Conservation (phyloP, 1,140 invertebrate species). For the Battus philenor region DNA sequence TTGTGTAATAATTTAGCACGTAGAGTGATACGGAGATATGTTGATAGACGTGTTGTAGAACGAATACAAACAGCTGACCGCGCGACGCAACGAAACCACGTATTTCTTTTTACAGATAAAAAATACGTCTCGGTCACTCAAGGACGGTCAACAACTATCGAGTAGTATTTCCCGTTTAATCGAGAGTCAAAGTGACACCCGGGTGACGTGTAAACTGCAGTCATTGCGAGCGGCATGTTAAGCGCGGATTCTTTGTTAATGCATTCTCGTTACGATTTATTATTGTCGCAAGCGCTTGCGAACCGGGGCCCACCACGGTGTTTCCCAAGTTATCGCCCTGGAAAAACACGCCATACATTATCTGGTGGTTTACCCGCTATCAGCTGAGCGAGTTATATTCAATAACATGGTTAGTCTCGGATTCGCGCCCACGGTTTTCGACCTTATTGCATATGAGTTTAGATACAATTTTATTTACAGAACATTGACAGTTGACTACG, state of each 20-base stretch:
- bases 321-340: slow-evolving; percentile 58
- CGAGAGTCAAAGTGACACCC: slow-evolving; percentile 38
- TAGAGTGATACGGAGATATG: slow-evolving; percentile 32
- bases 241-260: slow-evolving; percentile 19
- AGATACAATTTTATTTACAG: slow-evolving; percentile 15
- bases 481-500: slow-evolving; percentile 23
- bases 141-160: slow-evolving; percentile 56
- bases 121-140: slow-evolving; percentile 64
- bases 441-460: slow-evolving; percentile 19
- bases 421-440: slow-evolving; percentile 30
- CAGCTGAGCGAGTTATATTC: slow-evolving; percentile 47
- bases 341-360: slow-evolving; percentile 67
- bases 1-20: slow-evolving; percentile 17
- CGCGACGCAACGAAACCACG: slow-evolving; percentile 36
- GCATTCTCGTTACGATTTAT: slow-evolving; percentile 12
- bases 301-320: slow-evolving; percentile 35
- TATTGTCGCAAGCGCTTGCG: slow-evolving; percentile 12
- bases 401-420: slow-evolving; percentile 41
- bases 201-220: slow-evolving; percentile 36
- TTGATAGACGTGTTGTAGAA: slow-evolving; percentile 59
- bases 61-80: slow-evolving; percentile 68
- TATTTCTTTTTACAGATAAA: slow-evolving; percentile 58
- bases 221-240: slow-evolving; percentile 30
- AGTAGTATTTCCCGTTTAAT: slow-evolving; percentile 61
- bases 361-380: slow-evolving; percentile 59